Base-by-base conservation (phyloP, 2,888 invertebrate genomes). In the Smittia sp. region DNA sequence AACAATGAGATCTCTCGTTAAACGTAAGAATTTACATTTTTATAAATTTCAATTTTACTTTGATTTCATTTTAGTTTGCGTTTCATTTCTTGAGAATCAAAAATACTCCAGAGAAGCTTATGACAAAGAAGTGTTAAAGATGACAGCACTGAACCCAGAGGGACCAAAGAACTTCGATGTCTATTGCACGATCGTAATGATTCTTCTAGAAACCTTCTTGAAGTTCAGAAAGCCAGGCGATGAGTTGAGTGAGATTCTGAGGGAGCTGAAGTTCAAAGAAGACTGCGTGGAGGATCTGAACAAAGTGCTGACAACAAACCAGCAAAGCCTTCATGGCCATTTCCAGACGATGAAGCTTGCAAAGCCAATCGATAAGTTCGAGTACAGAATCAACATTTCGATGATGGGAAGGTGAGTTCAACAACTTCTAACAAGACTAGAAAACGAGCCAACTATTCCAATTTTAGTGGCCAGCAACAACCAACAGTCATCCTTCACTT, bases 251-350 rank as follows among this genome's bases (percentile, higher is more conserved):
- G 62, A 62, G 0, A 9, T 25, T 32, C 24, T 72, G 1, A 72
- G 20, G 6, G 72, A 72, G 15, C 38, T 72, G 3, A 72, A 72
- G 24, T 72, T 72, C 15, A 13, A 32, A 22, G 62, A 22, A 3
- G 72, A 72, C 3, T 72, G 72, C 24, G 25, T 72, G 58, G 69
- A 70, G 11, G 72, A 72, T 4, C 22, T 72, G 6, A 24, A n/a
- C 7, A 58, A 62, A 38, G 58, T 72, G 13, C 22, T 72, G 15
- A 25, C 25, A 6, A 41, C 32, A 1, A 58, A 62, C 22, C 72
- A 72, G 1, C 62, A 72, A 20, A 32, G n/a, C 32, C 38, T 72
- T 6, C 1, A 18, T 11, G 62, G 22, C 1, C 72, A 72, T 1
- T 62, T 62, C 20, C 32, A 62, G 13, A 54, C 52, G 24, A 62